Evolutionary conservation across 2,888 invertebrate genomes (phyloP).

Genomic region (Habrosyne pyritoides): DNA sequence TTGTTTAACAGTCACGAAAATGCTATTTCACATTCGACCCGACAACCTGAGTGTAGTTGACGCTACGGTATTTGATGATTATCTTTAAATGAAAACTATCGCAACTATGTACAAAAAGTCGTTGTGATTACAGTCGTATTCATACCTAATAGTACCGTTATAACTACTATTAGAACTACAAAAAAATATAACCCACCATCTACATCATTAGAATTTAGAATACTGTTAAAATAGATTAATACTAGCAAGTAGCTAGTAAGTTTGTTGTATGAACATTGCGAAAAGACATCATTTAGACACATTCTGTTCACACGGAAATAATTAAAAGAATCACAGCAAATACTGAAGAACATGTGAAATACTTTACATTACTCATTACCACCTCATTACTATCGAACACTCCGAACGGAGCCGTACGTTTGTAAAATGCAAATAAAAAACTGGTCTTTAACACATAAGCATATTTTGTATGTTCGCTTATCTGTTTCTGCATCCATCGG

Average conservation of each 20-base stretch:
- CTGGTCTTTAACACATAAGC: slow-evolving; percentile 27
- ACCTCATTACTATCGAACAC: neutral
- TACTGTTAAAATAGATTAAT: too few relatives aligned
- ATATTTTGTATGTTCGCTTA: slow-evolving; percentile 47
- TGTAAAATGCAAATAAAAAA: slow-evolving; percentile 19
- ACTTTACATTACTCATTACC: neutral
- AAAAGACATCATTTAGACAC: neutral
- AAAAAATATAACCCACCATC: too few relatives aligned
- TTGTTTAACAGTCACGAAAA: slow-evolving; percentile 32
- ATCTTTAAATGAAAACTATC: neutral
- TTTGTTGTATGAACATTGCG: neutral
- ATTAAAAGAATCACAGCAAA: slow-evolving; percentile 29
- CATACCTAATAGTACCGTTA: neutral
- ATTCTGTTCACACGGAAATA: slow-evolving; percentile 44
- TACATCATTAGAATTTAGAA: too few relatives aligned
- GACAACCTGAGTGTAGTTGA: neutral
- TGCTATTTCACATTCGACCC: slow-evolving; percentile 34
- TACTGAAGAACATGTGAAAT: slow-evolving; percentile 5
- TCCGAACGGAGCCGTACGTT: neutral
- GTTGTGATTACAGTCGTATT: neutral
- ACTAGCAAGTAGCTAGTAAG: too few relatives aligned
- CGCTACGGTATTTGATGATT: neutral
- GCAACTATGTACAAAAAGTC: neutral
- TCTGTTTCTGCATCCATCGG: slow-evolving; percentile 58
- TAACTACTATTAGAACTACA: too few relatives aligned